Evolutionary conservation across 2,888 invertebrate species (phyloP).

Genomic region (Pyralis farinalis): DNA sequence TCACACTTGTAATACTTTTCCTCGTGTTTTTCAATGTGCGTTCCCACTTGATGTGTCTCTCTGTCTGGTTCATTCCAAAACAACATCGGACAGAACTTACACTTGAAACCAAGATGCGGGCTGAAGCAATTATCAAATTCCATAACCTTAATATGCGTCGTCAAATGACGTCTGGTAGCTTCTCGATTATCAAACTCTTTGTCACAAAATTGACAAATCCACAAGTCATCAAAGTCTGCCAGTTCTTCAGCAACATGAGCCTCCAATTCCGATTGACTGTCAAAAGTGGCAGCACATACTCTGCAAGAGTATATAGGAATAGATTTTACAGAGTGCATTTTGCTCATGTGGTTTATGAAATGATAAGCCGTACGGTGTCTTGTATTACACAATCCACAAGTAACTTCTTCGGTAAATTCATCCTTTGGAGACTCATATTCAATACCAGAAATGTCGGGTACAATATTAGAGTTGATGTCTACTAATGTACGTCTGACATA

Average conservation of each 20-base stretch:
- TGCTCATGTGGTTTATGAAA: conserved; percentile 54
- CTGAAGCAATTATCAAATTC: conserved; percentile 69
- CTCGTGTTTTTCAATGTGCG: conserved; percentile 50
- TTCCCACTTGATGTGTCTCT: conserved; percentile 61
- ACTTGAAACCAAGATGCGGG: conserved; percentile 73
- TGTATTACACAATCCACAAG: conserved; percentile 53
- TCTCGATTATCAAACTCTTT: conserved; percentile 64
- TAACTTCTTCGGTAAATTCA: conserved; percentile 35
- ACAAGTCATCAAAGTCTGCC: conserved; percentile 63
- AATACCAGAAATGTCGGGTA: conserved; percentile 50
- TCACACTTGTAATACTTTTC: conserved; percentile 66
- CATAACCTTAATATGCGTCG: conserved; percentile 51
- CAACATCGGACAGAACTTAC: conserved; percentile 64
- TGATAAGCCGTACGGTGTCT: conserved; percentile 35
- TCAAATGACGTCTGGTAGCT: conserved; percentile 51
- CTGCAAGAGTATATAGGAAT: conserved; percentile 58
- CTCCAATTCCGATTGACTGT: conserved; percentile 48
- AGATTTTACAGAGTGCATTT: conserved; percentile 57
- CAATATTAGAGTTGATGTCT: conserved; percentile 41
- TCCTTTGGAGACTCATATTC: conserved; percentile 41
- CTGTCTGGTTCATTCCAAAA: conserved; percentile 77
- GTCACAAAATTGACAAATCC: conserved; percentile 77
- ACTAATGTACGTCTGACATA: conserved; percentile 47
- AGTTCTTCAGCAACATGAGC: conserved; percentile 51
- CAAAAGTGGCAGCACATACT: conserved; percentile 61